Evolutionary conservation across 2,113 vertebrate species (phyloP).

Genomic region (Tachycineta bicolor): DNA sequence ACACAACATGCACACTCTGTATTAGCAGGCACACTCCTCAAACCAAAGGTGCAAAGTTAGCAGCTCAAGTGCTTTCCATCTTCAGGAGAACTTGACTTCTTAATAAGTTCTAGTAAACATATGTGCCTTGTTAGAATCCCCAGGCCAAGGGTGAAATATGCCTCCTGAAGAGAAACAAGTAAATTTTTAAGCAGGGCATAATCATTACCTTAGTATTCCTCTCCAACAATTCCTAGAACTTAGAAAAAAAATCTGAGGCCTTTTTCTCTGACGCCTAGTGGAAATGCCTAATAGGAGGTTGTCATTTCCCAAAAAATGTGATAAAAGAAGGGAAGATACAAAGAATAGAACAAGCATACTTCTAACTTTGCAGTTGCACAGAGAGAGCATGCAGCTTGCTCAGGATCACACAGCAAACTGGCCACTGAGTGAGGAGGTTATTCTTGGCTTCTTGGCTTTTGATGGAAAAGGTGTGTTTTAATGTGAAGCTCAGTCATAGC

Average conservation of each 20-base stretch:
- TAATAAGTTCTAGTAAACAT: neutral
- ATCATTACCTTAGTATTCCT: neutral
- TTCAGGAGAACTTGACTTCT: neutral
- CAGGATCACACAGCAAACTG: neutral
- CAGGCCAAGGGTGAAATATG: neutral
- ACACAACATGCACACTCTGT: too few species aligned
- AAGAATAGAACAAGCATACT: neutral
- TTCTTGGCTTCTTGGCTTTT: neutral
- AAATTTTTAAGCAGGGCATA: neutral
- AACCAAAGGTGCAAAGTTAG: neutral
- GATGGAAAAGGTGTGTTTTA: neutral
- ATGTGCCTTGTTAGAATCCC: neutral
- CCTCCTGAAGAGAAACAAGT: neutral
- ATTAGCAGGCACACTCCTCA: neutral
- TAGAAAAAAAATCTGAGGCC: neutral
- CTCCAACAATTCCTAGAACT: neutral
- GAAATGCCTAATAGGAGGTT: neutral
- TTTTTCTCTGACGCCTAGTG: neutral
- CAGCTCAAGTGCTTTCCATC: neutral
- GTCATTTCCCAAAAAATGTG: neutral
- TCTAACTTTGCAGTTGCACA: neutral
- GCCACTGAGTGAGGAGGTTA: accelerated
- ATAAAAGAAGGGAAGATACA: neutral
- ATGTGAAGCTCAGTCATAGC: neutral
- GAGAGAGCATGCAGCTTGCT: neutral